Base-by-base conservation (phyloP, 2,888 invertebrate genomes). In the Sceliomorpha sp. region DNA sequence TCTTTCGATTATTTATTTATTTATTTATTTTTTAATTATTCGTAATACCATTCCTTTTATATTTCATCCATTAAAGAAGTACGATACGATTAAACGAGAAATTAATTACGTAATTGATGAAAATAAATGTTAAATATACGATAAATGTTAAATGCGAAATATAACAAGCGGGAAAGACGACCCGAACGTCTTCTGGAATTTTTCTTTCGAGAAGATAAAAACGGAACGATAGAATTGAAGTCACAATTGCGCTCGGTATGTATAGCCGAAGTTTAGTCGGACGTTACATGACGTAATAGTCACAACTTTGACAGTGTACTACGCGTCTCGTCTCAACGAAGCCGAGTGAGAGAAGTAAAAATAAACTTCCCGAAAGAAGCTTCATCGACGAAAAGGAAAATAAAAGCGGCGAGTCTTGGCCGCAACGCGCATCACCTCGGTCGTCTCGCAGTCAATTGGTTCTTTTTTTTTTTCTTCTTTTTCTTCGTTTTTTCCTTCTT, bases 241-340 rank as follows among this genome's bases (percentile, higher is more conserved):
- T 17, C 26, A 17, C 34, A 37, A 31, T 24, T 26, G 34, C 8
- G 29, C 29, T 48, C 31, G 31, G 36, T 63, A 44, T 50, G 64
- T 50, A 50, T 37, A 50, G 50, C 36, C 32, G 37, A 56, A 56
- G 48, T 50, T 51, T 56, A 64, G 56, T 50, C 64, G 64, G 48
- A 64, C 44, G 36, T 48, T 26, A 32, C 48, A 45, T 62, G 68
- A 68, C 68, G 68, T 62, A 68, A 68, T 56, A 64, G 64, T 58
- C 56, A 36, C 56, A 68, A 62, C 51, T 68, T 56, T 60, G 60
- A 68, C 67, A 68, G 60, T 56, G 39, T 68, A 56, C 67, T 60
- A 37, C 55, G 60, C 45, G 29, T 58, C 42, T 66, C 53, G 40
- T 53, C 40, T 40, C 51, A 60, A 29, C 60, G 53, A 6, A 24